Evolutionary conservation across 2,113 vertebrate genomes (phyloP).

Genomic region (Stercorarius parasiticus): DNA sequence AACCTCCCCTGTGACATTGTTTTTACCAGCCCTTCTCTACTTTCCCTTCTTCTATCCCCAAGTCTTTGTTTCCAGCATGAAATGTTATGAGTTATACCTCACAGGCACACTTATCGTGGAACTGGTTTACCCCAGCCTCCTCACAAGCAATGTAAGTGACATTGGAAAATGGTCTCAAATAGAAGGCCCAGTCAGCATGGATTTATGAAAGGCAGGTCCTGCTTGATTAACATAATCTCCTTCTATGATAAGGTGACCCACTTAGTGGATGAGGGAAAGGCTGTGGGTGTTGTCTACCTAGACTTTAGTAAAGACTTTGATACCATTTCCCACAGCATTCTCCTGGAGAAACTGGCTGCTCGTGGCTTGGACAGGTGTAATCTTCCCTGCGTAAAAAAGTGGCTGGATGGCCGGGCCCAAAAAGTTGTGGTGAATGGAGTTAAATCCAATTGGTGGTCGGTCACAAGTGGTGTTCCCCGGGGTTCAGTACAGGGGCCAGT

Average conservation of each 20-base stretch:
- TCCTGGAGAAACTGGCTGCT: neutral
- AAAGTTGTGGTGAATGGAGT: neutral
- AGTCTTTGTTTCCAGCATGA: neutral
- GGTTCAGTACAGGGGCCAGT: neutral
- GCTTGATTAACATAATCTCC: neutral
- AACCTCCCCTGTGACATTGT: neutral
- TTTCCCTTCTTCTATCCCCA: neutral
- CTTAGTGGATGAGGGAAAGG: neutral
- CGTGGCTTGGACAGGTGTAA: neutral
- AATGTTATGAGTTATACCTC: neutral
- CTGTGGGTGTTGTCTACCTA: neutral
- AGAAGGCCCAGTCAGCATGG: neutral
- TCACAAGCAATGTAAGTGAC: neutral
- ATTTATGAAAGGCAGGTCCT: neutral
- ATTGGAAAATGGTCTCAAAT: neutral
- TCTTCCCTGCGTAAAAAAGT: neutral
- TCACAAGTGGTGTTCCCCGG: neutral
- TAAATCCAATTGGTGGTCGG: neutral
- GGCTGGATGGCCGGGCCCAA: neutral
- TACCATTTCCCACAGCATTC: neutral
- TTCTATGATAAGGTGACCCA: neutral
- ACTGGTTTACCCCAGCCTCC: neutral
- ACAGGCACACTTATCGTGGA: neutral
- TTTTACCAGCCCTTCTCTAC: neutral
- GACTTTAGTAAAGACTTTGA: neutral